Percentiles rank a stretch among this genome's conserved stretches.
phyloP scores from a whole-genome alignment of 2,113 vertebrate genomes.

The Phyllopteryx taeniolatus region DNA sequence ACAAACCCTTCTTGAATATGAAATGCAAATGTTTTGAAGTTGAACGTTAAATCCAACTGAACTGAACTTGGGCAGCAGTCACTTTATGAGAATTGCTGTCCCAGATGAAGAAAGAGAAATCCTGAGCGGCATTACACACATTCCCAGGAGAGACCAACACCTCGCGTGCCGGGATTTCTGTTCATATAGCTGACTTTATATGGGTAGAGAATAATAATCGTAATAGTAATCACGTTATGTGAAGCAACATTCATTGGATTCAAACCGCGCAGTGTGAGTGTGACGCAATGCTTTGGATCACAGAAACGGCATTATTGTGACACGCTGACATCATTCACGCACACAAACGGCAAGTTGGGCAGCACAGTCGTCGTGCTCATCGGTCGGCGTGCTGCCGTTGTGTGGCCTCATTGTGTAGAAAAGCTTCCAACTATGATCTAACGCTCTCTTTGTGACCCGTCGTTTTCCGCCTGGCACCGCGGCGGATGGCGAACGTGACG shows the following conservation, averaged over 20 bases:
- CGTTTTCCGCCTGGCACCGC: constrained; percentile 13
- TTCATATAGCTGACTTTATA: too few relatives aligned
- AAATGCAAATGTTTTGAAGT: too few relatives aligned
- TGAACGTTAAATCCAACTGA: too few relatives aligned
- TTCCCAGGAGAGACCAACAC: too few relatives aligned
- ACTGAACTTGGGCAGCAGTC: too few relatives aligned
- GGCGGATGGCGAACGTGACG: constrained; percentile 36
- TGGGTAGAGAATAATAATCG: too few relatives aligned
- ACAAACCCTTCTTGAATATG: too few relatives aligned
- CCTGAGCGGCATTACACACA: too few relatives aligned
- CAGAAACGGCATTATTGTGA: constrained; percentile 61
- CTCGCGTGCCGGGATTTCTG: too few relatives aligned
- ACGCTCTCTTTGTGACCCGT: constrained; percentile 38
- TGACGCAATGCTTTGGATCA: constrained; percentile 56
- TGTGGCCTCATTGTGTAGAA: constrained; percentile 37
- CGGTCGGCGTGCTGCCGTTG: constrained; percentile 55
- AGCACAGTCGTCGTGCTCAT: constrained; percentile 52
- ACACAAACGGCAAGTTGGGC: constrained; percentile 27
- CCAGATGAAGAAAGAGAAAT: too few relatives aligned
- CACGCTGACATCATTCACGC: constrained; percentile 61
- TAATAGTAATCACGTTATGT: too few relatives aligned
- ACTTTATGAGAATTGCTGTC: too few relatives aligned
- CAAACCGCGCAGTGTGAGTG: constrained; percentile 19
- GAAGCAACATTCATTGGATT: constrained; percentile 11
- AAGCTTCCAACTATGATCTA: constrained; percentile 53